A percentile compares a stretch with the other conserved stretches of the same genome.
Conservation (phyloP, 2,888 invertebrate species). For the Chymomyza fuscimana region DNA sequence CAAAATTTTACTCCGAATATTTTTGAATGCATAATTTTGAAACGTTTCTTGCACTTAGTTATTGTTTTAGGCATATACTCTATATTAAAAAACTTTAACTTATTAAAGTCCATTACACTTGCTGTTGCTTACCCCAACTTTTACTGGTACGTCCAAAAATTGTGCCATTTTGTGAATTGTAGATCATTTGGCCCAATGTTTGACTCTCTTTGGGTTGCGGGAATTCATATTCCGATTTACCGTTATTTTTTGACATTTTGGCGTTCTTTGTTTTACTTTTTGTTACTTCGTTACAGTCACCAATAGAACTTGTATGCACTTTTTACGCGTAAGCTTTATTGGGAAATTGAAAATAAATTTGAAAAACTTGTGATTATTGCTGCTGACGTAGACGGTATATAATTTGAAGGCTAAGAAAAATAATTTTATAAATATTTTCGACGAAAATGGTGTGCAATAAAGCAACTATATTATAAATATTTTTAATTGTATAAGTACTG, state of each 20-base stretch:
- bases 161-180: slow-evolving; percentile 72
- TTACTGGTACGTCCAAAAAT: slow-evolving; percentile 75
- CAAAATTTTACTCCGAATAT: too few species aligned
- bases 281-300: neutral
- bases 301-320: slow-evolving; percentile 10
- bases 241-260: slow-evolving; percentile 75
- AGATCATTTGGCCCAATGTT: slow-evolving; percentile 67
- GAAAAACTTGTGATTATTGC: slow-evolving; percentile 28
- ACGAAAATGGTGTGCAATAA: slow-evolving; percentile 8
- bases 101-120: too few species aligned
- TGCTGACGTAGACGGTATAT: slow-evolving; percentile 58
- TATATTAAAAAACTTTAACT: too few species aligned
- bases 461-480: slow-evolving; percentile 19
- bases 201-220: slow-evolving; percentile 70
- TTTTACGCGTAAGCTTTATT: slow-evolving; percentile 15
- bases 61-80: too few species aligned
- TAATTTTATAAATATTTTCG: slow-evolving; percentile 21
- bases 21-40: too few species aligned
- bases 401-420: slow-evolving; percentile 41
- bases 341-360: neutral
- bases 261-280: slow-evolving; percentile 28
- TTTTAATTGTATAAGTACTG: slow-evolving; percentile 3
- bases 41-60: too few species aligned
- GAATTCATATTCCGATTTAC: slow-evolving; percentile 71
- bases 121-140: slow-evolving; percentile 77